Evolutionary conservation across 2,888 invertebrate species (phyloP).

Genomic region (Oligia strigilis): DNA sequence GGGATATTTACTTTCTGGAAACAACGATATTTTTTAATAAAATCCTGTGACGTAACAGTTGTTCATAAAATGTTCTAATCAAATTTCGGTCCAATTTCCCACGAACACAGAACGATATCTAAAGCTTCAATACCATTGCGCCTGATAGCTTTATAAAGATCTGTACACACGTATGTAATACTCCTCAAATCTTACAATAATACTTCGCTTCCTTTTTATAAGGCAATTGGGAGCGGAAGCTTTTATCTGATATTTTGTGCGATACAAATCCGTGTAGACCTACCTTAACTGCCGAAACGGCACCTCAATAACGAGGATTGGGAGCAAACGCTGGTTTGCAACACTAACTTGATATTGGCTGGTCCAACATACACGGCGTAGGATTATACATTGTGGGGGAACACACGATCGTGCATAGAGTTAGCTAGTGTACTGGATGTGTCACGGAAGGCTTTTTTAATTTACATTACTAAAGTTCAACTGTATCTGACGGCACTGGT

Average conservation of each 20-base stretch:
- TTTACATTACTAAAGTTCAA: no score
- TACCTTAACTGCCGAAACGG: slow-evolving; percentile 51
- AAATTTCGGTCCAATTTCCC: slow-evolving; percentile 26
- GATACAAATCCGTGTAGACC: slow-evolving; percentile 42
- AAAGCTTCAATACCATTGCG: slow-evolving; percentile 43
- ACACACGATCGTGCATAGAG: slow-evolving; percentile 69
- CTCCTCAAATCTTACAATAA: slow-evolving; percentile 33
- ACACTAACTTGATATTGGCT: slow-evolving; percentile 84
- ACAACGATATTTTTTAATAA: slow-evolving; percentile 22
- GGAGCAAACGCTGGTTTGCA: slow-evolving; percentile 75
- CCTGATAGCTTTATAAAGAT: slow-evolving; percentile 28
- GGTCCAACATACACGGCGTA: slow-evolving; percentile 78
- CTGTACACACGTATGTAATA: slow-evolving; percentile 20
- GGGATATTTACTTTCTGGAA: slow-evolving; percentile 17
- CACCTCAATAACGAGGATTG: slow-evolving; percentile 72
- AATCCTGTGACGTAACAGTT: slow-evolving; percentile 19
- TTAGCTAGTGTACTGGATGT: slow-evolving; percentile 62
- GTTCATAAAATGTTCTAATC: slow-evolving; percentile 18
- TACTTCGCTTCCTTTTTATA: slow-evolving; percentile 33
- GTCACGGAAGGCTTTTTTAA: slow-evolving; percentile 15
- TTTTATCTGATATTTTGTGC: slow-evolving; percentile 43
- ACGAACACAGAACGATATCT: slow-evolving; percentile 15
- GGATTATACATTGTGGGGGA: slow-evolving; percentile 80
- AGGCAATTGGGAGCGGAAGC: slow-evolving; percentile 19
- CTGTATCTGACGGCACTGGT: no score